These are phyloP conservation scores for Monopterus albus DNA, from an alignment of 2,113 vertebrate species.

Conservation along the genomic window DNA sequence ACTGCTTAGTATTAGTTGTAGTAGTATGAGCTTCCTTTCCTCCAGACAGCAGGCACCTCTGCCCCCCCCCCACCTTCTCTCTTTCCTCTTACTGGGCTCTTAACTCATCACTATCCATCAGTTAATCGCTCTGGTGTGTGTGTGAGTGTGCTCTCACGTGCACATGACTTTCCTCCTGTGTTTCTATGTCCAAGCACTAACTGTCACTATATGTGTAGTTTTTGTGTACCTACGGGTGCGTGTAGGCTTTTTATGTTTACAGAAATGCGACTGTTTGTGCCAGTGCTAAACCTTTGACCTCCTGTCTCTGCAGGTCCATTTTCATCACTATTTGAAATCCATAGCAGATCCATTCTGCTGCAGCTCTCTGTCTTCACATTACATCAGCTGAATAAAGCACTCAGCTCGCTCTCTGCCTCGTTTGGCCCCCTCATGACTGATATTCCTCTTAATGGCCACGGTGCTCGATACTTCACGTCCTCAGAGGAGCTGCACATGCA, in stretches of 20 bases:
- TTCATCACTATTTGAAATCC: conserved; percentile 69
- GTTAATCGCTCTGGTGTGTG: conserved; percentile 10
- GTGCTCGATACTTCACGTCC: background rate
- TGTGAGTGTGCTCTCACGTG: too few relatives aligned
- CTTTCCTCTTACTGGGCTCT: conserved; percentile 12
- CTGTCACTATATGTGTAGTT: too few relatives aligned
- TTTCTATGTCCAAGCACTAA: too few relatives aligned
- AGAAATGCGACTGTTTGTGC: conserved; percentile 10
- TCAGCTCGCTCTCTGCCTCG: conserved; percentile 8
- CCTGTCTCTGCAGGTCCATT: conserved; percentile 33
- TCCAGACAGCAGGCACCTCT: too few relatives aligned
- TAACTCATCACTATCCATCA: conserved; percentile 54
- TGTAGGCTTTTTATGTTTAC: background rate
- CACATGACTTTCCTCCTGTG: too few relatives aligned
- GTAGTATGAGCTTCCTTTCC: too few relatives aligned
- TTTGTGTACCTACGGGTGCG: background rate
- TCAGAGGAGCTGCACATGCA: background rate
- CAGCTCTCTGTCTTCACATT: conserved; percentile 11
- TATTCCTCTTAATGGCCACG: conserved; percentile 1
- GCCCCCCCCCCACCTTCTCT: background rate
- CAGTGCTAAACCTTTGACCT: background rate
- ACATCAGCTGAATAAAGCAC: conserved; percentile 8
- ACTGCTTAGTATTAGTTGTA: too few relatives aligned
- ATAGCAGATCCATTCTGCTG: conserved; percentile 50
- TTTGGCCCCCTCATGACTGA: conserved; percentile 14